These are phyloP conservation scores for Tadarida brasiliensis DNA, from an alignment of 2,797 vertebrate species.

Conservation along the genomic window DNA sequence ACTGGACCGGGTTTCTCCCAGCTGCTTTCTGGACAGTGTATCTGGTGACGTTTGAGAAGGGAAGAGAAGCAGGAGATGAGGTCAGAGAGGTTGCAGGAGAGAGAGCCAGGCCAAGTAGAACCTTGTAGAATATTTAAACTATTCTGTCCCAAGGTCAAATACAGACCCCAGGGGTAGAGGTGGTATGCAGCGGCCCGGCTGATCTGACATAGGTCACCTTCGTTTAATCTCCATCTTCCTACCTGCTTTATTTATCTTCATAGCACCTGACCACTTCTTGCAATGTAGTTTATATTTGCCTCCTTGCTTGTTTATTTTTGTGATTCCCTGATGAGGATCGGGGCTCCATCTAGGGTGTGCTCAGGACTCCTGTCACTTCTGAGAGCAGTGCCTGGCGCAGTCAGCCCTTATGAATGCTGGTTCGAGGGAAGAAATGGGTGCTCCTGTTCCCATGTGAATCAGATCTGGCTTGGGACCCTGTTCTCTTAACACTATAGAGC, in stretches of 20 bases:
- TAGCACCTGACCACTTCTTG: background rate
- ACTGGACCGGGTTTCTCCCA: background rate
- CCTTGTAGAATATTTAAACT: background rate
- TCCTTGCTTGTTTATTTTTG: background rate
- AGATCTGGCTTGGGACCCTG: background rate
- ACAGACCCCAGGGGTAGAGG: background rate
- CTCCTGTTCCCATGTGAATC: rapidly evolving
- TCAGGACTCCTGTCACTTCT: background rate
- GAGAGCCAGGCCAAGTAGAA: background rate
- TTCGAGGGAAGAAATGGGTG: background rate
- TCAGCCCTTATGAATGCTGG: background rate
- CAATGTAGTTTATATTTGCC: background rate
- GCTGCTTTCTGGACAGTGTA: background rate
- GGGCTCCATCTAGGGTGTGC: background rate
- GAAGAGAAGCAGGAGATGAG: background rate
- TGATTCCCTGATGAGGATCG: background rate
- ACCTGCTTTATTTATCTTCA: background rate
- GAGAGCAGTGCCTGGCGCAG: background rate
- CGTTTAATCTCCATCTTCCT: background rate
- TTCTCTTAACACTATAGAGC: background rate
- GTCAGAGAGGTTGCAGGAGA: background rate
- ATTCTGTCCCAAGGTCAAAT: background rate
- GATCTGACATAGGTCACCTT: background rate
- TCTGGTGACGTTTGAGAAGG: background rate
- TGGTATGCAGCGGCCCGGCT: background rate